phyloP scores from a whole-genome alignment of 2,888 invertebrate species.

The Aromia moschata region DNA sequence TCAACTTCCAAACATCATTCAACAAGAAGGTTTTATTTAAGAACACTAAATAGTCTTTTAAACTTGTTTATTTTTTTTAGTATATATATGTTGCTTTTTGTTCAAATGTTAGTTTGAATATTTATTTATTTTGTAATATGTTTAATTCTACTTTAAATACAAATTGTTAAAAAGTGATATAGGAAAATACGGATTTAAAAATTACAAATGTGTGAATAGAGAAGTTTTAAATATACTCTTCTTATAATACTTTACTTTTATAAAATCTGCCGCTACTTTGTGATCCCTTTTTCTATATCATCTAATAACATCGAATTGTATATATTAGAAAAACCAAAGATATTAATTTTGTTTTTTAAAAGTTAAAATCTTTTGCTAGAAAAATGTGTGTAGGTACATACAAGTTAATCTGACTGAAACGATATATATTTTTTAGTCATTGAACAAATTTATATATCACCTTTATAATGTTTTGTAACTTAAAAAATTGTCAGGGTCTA shows the following conservation, averaged over 20 bases:
- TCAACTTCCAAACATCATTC: constrained; percentile 34
- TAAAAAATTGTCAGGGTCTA: too few relatives aligned
- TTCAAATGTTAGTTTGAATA: background rate
- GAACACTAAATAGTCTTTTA: constrained; percentile 10
- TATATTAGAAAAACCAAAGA: constrained; percentile 17
- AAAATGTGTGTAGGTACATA: too few relatives aligned
- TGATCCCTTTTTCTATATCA: background rate
- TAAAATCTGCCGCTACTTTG: too few relatives aligned
- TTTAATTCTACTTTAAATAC: too few relatives aligned
- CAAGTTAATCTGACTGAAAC: background rate
- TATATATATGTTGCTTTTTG: constrained; percentile 5
- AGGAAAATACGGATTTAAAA: too few relatives aligned
- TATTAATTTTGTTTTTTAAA: constrained; percentile 8
- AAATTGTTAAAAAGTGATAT: too few relatives aligned
- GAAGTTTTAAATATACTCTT: too few relatives aligned
- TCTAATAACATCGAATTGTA: constrained; percentile 6
- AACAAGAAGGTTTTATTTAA: constrained; percentile 28
- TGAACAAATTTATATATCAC: too few relatives aligned
- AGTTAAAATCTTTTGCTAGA: background rate
- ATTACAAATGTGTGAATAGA: too few relatives aligned
- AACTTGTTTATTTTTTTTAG: constrained; percentile 3
- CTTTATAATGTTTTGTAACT: too few relatives aligned
- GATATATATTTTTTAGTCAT: background rate
- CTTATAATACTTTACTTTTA: too few relatives aligned
- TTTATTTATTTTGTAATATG: background rate